A percentile compares a stretch with the other conserved stretches of the same genome.
Evolutionary conservation across 1,140 invertebrate genomes (phyloP).

Genomic region (Drosophila asahinai): DNA sequence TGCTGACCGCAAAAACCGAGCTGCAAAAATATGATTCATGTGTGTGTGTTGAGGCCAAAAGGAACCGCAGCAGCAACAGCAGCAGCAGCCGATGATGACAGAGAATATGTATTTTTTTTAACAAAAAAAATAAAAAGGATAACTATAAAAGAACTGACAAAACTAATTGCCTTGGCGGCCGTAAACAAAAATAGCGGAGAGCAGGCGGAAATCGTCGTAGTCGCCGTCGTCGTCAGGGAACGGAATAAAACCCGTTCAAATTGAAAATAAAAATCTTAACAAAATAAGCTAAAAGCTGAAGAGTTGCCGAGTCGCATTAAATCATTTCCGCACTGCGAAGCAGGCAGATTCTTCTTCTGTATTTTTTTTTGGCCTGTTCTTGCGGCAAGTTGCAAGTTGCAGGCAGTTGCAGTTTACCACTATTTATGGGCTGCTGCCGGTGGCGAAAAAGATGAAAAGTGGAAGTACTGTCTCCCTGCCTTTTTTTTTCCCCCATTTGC

Average conservation of each 20-base stretch:
- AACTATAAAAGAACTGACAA: constrained; percentile 47
- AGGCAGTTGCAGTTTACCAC: constrained; percentile 73
- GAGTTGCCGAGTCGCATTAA: constrained; percentile 79
- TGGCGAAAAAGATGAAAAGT: constrained; percentile 61
- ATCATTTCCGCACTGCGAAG: constrained; percentile 81
- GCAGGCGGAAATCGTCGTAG: constrained; percentile 6
- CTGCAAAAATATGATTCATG: constrained; percentile 35
- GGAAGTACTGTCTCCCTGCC: constrained; percentile 42
- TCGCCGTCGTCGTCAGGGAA: background rate
- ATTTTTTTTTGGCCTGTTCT: constrained; percentile 33
- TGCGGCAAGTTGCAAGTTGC: constrained; percentile 35
- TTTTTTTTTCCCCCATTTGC: constrained; percentile 29
- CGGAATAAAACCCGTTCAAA: constrained; percentile 3
- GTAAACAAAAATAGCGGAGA: constrained; percentile 56
- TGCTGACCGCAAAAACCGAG: constrained; percentile 40
- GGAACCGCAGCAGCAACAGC: constrained; percentile 36
- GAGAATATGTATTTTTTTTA: constrained; percentile 24
- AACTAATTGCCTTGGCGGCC: constrained; percentile 76
- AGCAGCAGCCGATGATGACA: constrained; percentile 28
- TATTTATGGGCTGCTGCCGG: constrained; percentile 61
- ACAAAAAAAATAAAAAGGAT: background rate
- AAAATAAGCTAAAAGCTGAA: constrained; percentile 75
- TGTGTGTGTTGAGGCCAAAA: constrained; percentile 13
- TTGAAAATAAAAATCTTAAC: constrained; percentile 74
- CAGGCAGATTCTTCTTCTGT: constrained; percentile 42